phyloP scores from a whole-genome alignment of 2,888 invertebrate species.

The Cataglyphis albicans region DNA sequence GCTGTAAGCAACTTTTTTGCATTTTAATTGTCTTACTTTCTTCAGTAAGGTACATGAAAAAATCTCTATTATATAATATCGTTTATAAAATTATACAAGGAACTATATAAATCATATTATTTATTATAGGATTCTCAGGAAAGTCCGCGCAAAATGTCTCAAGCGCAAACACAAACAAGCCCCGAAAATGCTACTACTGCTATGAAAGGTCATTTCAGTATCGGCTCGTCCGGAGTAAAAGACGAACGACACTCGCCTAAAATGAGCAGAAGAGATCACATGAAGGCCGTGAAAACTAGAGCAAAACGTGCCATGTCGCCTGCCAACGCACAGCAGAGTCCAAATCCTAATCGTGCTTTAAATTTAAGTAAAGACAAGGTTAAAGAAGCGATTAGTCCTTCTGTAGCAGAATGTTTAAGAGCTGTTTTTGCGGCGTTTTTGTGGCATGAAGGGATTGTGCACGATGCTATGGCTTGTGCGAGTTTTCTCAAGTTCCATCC shows the following conservation, averaged over 20 bases:
- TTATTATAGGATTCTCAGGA: conserved; percentile 82
- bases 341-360: conserved; percentile 81
- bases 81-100: conserved; percentile 1
- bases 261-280: conserved; percentile 87
- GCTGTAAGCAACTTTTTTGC: conserved; percentile 62
- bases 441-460: conserved; percentile 99
- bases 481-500: conserved; percentile 98
- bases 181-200: conserved; percentile 85
- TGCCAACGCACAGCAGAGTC: conserved; percentile 85
- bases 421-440: conserved; percentile 98
- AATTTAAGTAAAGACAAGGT: conserved; percentile 87
- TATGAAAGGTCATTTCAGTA: conserved; percentile 88
- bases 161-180: conserved; percentile 87
- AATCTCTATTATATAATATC: not conserved
- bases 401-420: conserved; percentile 96
- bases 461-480: conserved; percentile 99
- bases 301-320: conserved; percentile 86
- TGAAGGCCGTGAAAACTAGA: conserved; percentile 83
- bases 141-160: conserved; percentile 84
- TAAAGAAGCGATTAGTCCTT: conserved; percentile 95
- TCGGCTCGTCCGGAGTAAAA: conserved; percentile 87
- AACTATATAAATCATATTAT: not conserved
- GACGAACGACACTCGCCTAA: conserved; percentile 88
- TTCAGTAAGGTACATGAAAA: not conserved
- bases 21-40: not conserved